Evolutionary conservation across 2,888 invertebrate species (phyloP).

Genomic region (Onchidella celtica): DNA sequence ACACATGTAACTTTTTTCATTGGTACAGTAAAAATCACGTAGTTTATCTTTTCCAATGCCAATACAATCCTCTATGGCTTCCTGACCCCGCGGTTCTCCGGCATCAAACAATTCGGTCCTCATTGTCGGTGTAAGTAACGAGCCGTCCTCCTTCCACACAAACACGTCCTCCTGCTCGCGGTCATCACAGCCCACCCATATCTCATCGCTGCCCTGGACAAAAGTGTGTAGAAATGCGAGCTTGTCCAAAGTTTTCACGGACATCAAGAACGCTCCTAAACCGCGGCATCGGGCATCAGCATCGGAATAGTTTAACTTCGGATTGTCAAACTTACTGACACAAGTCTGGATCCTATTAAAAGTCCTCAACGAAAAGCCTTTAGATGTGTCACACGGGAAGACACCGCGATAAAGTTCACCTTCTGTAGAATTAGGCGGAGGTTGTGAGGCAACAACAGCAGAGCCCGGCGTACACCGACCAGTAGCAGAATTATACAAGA

Average conservation of each 20-base stretch:
- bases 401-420: background rate
- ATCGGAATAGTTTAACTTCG: background rate
- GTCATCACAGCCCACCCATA: conserved; percentile 17
- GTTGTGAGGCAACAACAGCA: background rate
- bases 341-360: background rate
- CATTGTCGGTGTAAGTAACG: background rate
- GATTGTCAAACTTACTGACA: background rate
- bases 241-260: conserved; percentile 12
- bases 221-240: background rate
- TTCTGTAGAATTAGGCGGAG: background rate
- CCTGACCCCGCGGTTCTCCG: no score
- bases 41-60: no score
- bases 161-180: background rate
- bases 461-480: background rate
- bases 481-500: background rate
- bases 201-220: no score
- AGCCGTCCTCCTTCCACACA: conserved; percentile 7
- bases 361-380: background rate
- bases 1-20: no score
- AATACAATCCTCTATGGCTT: no score
- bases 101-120: background rate
- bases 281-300: background rate
- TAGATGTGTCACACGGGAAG: conserved; percentile 6
- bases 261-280: background rate
- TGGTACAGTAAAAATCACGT: no score